phyloP scores from a whole-genome alignment of 2,888 invertebrate genomes.

The Tenthredo scrophulariae region DNA sequence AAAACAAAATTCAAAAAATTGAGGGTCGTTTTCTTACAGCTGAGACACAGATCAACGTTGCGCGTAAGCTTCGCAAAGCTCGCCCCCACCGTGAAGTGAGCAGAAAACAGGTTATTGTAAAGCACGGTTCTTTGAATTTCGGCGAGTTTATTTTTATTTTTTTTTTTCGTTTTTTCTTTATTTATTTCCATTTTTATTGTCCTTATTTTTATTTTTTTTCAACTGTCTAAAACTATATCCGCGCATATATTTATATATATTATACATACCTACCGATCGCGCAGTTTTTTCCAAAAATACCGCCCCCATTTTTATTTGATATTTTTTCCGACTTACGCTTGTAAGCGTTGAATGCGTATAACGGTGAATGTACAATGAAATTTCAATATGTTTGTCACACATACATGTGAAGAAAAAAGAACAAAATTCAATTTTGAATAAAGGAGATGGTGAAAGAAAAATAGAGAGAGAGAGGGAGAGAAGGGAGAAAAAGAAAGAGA shows the following conservation, averaged over 20 bases:
- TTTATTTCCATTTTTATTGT: neutral
- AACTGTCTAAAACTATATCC: neutral
- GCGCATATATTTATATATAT: neutral
- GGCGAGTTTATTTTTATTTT: neutral
- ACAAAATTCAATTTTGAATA: neutral
- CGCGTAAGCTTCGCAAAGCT: conserved; percentile 17
- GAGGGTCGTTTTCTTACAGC: conserved; percentile 11
- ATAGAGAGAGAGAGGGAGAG: neutral
- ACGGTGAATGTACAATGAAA: neutral
- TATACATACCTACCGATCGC: conserved; percentile 11
- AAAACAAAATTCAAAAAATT: neutral
- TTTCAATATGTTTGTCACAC: neutral
- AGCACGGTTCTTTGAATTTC: conserved; percentile 8
- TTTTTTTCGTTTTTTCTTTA: neutral
- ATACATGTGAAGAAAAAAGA: neutral
- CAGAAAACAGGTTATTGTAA: conserved; percentile 36
- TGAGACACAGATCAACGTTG: conserved; percentile 14
- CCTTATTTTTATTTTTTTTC: neutral
- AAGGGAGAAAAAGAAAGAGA: neutral
- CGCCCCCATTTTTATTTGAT: neutral
- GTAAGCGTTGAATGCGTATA: neutral
- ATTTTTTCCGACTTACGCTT: neutral
- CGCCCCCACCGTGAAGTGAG: conserved; percentile 18
- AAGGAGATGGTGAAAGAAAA: too few species aligned
- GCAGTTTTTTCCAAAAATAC: neutral